Conservation (phyloP, 2,113 vertebrate genomes). For the Haemorhous mexicanus region DNA sequence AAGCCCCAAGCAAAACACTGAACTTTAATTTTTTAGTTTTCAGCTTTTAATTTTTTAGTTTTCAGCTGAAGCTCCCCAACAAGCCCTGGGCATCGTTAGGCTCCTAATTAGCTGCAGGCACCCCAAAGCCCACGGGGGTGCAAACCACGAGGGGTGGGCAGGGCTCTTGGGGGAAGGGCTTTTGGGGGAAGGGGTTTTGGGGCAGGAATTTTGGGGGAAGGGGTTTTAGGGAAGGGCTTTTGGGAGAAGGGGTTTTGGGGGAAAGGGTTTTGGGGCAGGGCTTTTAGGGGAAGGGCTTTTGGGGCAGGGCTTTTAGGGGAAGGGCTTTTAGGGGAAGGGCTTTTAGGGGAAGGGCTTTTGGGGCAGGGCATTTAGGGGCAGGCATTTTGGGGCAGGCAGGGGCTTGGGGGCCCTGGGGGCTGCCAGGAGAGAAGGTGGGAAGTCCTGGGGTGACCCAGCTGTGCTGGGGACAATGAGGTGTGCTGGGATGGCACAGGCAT, state of each 20-base stretch:
- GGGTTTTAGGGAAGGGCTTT: no score
- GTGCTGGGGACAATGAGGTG: no score
- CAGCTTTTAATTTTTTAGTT: not conserved
- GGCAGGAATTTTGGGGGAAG: no score
- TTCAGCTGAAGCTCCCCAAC: accelerated
- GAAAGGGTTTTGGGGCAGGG: no score
- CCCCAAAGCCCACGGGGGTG: accelerated
- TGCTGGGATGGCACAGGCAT: not conserved
- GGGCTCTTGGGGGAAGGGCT: no score
- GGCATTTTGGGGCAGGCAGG: not conserved
- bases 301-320: no score
- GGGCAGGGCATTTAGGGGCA: not conserved
- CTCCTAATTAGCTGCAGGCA: not conserved
- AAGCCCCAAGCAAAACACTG: not conserved
- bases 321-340: no score
- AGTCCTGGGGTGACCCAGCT: not conserved
- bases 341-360: no score
- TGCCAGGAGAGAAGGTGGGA: not conserved
- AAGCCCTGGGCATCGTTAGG: not conserved
- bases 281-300: not conserved
- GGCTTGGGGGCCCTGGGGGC: accelerated
- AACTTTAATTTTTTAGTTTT: not conserved
- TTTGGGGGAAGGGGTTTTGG: not conserved
- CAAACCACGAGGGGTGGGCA: no score
- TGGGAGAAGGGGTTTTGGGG: no score